Evolutionary conservation across 2,797 vertebrate species (phyloP), one percentile per base, ranked within the genome.

Genomic region (Spinus olivaceus): DNA sequence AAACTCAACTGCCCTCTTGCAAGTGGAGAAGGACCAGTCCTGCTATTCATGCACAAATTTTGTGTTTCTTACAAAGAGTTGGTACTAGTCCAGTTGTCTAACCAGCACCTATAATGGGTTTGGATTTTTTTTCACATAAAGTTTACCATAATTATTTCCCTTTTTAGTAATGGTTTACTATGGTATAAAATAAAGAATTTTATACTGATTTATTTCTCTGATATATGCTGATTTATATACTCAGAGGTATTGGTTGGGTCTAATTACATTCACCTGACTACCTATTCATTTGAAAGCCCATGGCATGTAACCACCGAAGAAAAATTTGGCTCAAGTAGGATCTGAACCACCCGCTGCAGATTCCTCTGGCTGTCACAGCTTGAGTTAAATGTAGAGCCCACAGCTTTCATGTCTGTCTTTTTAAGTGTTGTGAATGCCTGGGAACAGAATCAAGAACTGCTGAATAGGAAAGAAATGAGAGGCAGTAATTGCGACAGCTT

Each of bases 351-450:
- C 22, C 54, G 32, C 49, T 39, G 57, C 50, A 67, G 33, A 30
- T 2, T n/a, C 33, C 28, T 4, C 12, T 25, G 5, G 2, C 61
- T 60, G 14, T 50, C 64, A 35, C 42, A n/a, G 12, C 70, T 22
- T 0, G 0, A 28, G 7, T 13, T 19, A 28, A 71, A 63, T 0
- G 0, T 12, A 44, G 22, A 32, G 21, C 53, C 41, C 0, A 2
- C 1, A 17, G 63, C 23, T 51, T 37, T 66, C 10, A 23, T 1
- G 8, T 17, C 46, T 44, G 17, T n/a, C 33, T n/a, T 12, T 67
- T 79, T n/a, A 37, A 63, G 16, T 24, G 27, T 3, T 47, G 32
- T 25, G 50, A 70, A 12, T 4, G 5, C 16, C 65, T 59, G 39
- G 44, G 33, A 81, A 54, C 41, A 51, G 56, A 91, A 72, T 20